Conservation (phyloP, 1,140 invertebrate species). For the Caenorhabditis tropicalis region DNA sequence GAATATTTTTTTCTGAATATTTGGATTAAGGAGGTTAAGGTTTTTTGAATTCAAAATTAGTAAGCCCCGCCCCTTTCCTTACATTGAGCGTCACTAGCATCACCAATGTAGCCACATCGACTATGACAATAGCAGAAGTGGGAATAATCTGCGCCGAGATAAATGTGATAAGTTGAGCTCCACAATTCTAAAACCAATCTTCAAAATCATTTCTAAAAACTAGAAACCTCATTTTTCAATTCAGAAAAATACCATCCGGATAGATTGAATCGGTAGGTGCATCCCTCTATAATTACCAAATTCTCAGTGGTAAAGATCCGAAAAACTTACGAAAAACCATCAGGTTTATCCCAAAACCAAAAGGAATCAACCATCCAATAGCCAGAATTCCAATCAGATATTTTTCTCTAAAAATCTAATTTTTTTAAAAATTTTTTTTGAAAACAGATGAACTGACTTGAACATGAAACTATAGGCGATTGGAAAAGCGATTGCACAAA, state of each 20-base stretch:
- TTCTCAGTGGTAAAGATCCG: background rate
- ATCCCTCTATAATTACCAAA: background rate
- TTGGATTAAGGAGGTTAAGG: too few species aligned
- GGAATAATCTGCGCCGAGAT: background rate
- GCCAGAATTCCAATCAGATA: background rate
- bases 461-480: background rate
- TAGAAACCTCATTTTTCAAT: background rate
- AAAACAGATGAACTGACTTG: background rate
- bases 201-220: background rate
- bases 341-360: background rate
- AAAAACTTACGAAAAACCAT: background rate
- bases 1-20: background rate
- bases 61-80: too few species aligned
- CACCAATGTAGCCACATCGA: background rate
- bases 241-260: background rate
- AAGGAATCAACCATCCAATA: background rate
- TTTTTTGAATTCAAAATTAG: background rate
- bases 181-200: background rate
- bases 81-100: background rate
- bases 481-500: conserved; percentile 7
- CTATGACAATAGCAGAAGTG: background rate
- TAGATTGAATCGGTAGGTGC: background rate
- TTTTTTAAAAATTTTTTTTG: background rate
- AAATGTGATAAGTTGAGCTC: background rate
- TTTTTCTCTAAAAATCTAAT: background rate